Conservation (phyloP, 2,888 invertebrate genomes). For the Apantesis nais region DNA sequence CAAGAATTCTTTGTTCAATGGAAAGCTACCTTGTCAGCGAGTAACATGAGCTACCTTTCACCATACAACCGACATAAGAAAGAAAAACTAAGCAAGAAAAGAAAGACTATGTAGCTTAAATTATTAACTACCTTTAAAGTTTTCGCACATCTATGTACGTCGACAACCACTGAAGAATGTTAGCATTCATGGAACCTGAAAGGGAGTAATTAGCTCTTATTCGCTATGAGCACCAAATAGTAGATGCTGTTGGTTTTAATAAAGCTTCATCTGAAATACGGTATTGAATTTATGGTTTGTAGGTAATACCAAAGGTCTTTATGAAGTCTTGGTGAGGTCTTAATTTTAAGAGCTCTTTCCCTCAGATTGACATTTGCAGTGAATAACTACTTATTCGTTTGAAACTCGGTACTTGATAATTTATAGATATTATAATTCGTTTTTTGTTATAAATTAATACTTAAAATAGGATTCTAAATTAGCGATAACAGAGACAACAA, state of each 20-base stretch:
- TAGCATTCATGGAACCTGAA: slow-evolving; percentile 76
- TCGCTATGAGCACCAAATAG: slow-evolving; percentile 66
- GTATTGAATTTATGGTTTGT: slow-evolving; percentile 32
- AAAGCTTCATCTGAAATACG: slow-evolving; percentile 32
- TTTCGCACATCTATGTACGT: slow-evolving; percentile 49
- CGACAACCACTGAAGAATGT: slow-evolving; percentile 75
- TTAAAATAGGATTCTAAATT: background rate
- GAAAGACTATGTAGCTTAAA: background rate
- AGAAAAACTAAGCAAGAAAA: too few relatives aligned
- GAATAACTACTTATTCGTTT: background rate
- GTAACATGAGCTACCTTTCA: too few relatives aligned
- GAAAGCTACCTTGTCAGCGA: too few relatives aligned
- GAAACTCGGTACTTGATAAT: background rate
- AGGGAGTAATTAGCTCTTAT: slow-evolving; percentile 81
- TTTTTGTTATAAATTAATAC: too few relatives aligned
- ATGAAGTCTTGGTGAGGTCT: slow-evolving; percentile 28
- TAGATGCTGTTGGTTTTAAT: slow-evolving; percentile 57
- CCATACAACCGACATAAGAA: too few relatives aligned
- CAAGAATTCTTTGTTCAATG: too few relatives aligned
- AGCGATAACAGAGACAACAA: background rate
- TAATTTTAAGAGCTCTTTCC: background rate
- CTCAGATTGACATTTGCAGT: background rate
- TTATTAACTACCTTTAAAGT: background rate
- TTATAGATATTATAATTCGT: background rate
- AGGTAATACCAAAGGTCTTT: slow-evolving; percentile 18